Evolutionary conservation across 1,140 invertebrate genomes (phyloP).

Genomic region (Apis florea): DNA sequence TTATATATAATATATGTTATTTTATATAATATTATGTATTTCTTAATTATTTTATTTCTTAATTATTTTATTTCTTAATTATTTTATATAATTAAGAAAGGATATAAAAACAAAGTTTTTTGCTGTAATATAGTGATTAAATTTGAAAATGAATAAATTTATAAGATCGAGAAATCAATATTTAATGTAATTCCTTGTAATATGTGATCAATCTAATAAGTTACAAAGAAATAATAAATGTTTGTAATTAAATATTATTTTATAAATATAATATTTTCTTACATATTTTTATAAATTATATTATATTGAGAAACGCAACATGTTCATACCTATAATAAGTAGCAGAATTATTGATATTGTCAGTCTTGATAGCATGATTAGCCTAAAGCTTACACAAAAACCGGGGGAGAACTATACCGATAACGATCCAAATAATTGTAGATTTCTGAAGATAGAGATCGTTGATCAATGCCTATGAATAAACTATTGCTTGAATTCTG

Average conservation of each 20-base stretch:
- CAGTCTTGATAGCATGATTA: constrained; percentile 54
- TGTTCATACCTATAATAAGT: constrained; percentile 60
- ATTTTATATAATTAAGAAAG: background rate
- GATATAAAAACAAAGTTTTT: too few relatives aligned
- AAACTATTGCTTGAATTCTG: constrained; percentile 39
- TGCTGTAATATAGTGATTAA: background rate
- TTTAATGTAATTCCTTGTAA: background rate
- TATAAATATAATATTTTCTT: background rate
- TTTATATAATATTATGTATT: too few relatives aligned
- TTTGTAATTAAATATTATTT: background rate
- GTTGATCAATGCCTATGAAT: constrained; percentile 44
- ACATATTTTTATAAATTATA: background rate
- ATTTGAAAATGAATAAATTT: background rate
- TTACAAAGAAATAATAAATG: background rate
- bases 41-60: background rate
- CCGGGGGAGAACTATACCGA: constrained; percentile 5
- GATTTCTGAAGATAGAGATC: constrained; percentile 34
- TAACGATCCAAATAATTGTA: constrained; percentile 42
- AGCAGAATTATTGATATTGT: constrained; percentile 44
- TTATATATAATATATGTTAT: too few relatives aligned
- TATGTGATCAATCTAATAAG: background rate
- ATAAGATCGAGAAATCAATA: background rate
- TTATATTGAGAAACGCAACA: background rate
- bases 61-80: background rate
- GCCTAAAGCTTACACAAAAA: constrained; percentile 22